Evolutionary conservation across 2,113 vertebrate species (phyloP).

Genomic region (Lasiurus cinereus): DNA sequence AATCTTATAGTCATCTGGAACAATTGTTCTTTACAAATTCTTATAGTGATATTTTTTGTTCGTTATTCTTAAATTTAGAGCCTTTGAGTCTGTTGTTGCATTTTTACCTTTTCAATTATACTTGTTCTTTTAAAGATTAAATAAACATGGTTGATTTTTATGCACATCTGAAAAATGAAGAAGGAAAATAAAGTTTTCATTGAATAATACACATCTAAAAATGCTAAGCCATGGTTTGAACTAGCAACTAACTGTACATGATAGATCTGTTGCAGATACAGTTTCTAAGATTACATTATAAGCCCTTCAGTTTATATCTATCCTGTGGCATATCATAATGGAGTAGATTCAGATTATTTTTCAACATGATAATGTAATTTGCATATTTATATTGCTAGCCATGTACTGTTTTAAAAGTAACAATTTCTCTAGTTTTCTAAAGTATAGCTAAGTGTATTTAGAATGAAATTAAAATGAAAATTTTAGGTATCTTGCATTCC

Average conservation of each 20-base stretch:
- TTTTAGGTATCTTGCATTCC: neutral
- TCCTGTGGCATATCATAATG: neutral
- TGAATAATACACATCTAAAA: slow-evolving; percentile 25
- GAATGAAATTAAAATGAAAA: slow-evolving; percentile 53
- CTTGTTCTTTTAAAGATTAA: slow-evolving; percentile 43
- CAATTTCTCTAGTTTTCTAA: slow-evolving; percentile 32
- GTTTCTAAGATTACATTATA: slow-evolving; percentile 61
- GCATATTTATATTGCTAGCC: neutral
- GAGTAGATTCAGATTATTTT: slow-evolving; percentile 47
- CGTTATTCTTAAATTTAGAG: slow-evolving; percentile 45
- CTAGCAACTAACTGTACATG: neutral
- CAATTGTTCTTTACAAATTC: neutral
- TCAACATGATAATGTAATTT: neutral
- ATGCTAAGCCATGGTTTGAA: slow-evolving; percentile 55
- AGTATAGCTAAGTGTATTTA: slow-evolving; percentile 11
- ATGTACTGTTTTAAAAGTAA: slow-evolving; percentile 55
- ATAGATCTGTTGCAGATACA: neutral
- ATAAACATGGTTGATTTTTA: slow-evolving; percentile 52
- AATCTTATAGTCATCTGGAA: neutral
- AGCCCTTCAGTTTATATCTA: neutral
- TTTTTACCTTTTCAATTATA: slow-evolving; percentile 56
- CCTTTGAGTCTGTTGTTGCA: neutral
- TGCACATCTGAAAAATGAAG: neutral
- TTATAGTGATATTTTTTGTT: slow-evolving; percentile 30
- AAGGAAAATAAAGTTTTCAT: slow-evolving; percentile 47